Evolutionary conservation across 1,140 invertebrate genomes (phyloP).

Genomic region (Lucilia sericata): DNA sequence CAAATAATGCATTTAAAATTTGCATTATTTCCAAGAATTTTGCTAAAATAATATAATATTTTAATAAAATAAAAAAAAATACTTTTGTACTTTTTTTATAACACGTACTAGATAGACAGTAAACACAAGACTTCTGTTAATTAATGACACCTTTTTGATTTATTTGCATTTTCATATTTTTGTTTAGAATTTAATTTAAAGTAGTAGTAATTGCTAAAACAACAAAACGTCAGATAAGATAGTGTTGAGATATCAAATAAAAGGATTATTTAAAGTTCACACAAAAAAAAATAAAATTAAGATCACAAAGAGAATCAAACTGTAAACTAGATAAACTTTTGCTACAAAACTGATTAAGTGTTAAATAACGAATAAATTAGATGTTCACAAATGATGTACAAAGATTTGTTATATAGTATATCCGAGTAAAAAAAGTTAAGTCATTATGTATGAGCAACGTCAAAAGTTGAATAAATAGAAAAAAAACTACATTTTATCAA

Average conservation of each 20-base stretch:
- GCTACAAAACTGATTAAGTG: not conserved
- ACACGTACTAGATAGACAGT: not conserved
- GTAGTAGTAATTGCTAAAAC: not conserved
- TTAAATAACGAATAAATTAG: too few species aligned
- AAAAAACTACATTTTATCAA: too few species aligned
- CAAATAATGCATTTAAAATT: too few species aligned
- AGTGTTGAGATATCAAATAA: slow-evolving; percentile 19
- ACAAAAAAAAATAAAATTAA: not conserved
- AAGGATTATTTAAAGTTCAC: slow-evolving; percentile 32
- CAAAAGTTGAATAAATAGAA: too few species aligned
- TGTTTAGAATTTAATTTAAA: not conserved
- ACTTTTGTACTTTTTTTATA: too few species aligned
- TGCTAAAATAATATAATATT: too few species aligned
- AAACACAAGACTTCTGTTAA: not conserved
- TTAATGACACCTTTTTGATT: not conserved
- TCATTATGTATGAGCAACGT: too few species aligned
- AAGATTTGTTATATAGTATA: too few species aligned
- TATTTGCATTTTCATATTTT: not conserved
- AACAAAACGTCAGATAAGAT: not conserved
- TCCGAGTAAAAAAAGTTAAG: too few species aligned
- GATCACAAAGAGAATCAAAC: not conserved
- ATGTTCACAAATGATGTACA: too few species aligned
- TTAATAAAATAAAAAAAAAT: too few species aligned
- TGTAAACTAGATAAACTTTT: not conserved
- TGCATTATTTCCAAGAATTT: too few species aligned